phyloP scores from a whole-genome alignment of 2,797 vertebrate genomes.

The Sphenopsis melanotis region DNA sequence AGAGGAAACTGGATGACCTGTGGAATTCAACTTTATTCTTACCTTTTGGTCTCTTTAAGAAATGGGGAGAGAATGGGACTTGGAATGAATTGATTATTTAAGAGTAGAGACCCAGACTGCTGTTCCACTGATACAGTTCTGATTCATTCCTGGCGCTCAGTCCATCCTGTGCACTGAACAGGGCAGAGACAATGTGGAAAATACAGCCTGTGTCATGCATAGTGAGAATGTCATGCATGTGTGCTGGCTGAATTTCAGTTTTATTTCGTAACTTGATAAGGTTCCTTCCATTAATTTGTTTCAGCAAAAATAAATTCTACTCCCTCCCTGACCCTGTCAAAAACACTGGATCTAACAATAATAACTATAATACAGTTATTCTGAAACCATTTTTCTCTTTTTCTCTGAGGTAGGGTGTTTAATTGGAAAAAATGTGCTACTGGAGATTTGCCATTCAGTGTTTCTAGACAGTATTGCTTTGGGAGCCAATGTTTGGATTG shows the following conservation, averaged over 20 bases:
- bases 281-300: neutral
- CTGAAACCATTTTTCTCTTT: neutral
- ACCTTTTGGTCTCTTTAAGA: neutral
- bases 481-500: neutral
- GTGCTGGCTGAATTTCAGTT: neutral
- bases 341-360: neutral
- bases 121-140: neutral
- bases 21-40: neutral
- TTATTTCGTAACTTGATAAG: neutral
- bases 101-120: neutral
- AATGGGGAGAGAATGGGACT: neutral
- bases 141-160: neutral
- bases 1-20: neutral
- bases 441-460: neutral
- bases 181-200: neutral
- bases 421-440: neutral
- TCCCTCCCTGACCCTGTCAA: neutral
- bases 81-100: neutral
- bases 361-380: neutral
- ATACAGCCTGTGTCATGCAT: neutral
- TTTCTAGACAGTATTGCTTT: neutral
- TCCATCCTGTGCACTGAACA: neutral
- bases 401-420: neutral
- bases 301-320: neutral
- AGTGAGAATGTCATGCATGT: neutral